These are phyloP conservation scores for Oopsacas minuta DNA, from an alignment of 37 sponge, comb jelly and placozoan species.

Conservation along the genomic window DNA sequence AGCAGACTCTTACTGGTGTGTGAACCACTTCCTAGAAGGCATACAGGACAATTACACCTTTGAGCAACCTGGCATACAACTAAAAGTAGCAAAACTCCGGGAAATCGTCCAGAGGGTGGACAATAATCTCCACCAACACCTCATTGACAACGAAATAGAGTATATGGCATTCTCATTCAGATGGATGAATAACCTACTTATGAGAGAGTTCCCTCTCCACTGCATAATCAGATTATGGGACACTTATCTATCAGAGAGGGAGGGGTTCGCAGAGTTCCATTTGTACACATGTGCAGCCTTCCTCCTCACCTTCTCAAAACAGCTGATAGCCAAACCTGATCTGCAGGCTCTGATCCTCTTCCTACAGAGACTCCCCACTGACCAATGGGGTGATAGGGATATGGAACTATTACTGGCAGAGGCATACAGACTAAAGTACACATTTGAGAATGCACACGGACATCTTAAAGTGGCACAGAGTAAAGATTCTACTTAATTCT, in stretches of 20 bases:
- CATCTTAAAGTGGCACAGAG: conserved; percentile 28
- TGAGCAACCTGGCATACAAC: conserved; percentile 92
- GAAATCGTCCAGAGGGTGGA: conserved; percentile 70
- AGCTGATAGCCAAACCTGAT: conserved; percentile 3
- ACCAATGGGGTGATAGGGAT: conserved; percentile 63
- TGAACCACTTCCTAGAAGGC: conserved; percentile 73
- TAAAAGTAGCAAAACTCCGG: conserved; percentile 51
- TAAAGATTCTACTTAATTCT: neutral
- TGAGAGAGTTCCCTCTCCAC: conserved; percentile 76
- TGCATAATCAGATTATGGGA: conserved; percentile 86
- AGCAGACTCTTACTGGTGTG: conserved; percentile 95
- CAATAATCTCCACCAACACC: conserved; percentile 35
- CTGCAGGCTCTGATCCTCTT: conserved; percentile 66
- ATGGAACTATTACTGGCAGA: conserved; percentile 73
- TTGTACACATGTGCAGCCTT: conserved; percentile 88
- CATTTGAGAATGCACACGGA: conserved; percentile 81
- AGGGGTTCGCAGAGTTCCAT: conserved; percentile 78
- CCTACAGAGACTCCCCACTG: conserved; percentile 77
- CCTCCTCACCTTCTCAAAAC: conserved; percentile 49
- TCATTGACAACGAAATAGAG: conserved; percentile 30
- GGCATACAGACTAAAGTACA: conserved; percentile 77
- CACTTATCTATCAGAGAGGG: conserved; percentile 74
- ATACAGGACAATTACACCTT: conserved; percentile 73
- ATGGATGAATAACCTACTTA: conserved; percentile 92
- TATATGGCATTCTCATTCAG: conserved; percentile 64